These are phyloP conservation scores for Graphium colonna DNA, from an alignment of 2,888 invertebrate genomes.

Conservation along the genomic window DNA sequence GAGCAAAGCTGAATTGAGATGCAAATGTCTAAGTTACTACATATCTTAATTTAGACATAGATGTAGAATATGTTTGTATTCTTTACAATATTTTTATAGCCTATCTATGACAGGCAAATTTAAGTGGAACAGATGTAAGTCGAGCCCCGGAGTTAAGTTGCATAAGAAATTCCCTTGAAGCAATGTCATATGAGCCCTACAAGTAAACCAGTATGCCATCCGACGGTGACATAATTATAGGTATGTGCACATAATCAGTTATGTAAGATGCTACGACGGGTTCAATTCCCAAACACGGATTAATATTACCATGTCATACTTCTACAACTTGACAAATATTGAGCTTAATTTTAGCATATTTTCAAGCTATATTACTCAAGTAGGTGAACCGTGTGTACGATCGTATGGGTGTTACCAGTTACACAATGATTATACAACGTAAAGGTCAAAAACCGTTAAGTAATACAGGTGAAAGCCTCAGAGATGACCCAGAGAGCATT, in stretches of 20 bases:
- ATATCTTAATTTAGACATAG: too few relatives aligned
- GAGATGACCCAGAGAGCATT: conserved; percentile 49
- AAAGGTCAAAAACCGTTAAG: conserved; percentile 58
- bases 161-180: conserved; percentile 1
- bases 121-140: too few relatives aligned
- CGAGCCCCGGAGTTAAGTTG: too few relatives aligned
- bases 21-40: too few relatives aligned
- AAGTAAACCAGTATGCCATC: neutral
- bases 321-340: neutral
- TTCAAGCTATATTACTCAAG: neutral
- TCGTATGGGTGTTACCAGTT: conserved; percentile 28
- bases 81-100: too few relatives aligned
- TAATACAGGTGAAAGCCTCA: conserved; percentile 59
- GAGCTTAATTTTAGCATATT: neutral
- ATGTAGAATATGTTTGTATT: too few relatives aligned
- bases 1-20: too few relatives aligned
- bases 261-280: conserved; percentile 28
- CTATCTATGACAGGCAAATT: too few relatives aligned
- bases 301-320: neutral
- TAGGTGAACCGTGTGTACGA: conserved; percentile 26
- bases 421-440: conserved; percentile 45
- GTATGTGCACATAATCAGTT: conserved; percentile 39
- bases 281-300: conserved; percentile 21
- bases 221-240: conserved; percentile 51
- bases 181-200: conserved; percentile 15